Percentiles rank a stretch among this genome's conserved stretches.
These are phyloP conservation scores for Slavum lentiscoides DNA, from an alignment of 2,888 invertebrate species.

Conservation along the genomic window DNA sequence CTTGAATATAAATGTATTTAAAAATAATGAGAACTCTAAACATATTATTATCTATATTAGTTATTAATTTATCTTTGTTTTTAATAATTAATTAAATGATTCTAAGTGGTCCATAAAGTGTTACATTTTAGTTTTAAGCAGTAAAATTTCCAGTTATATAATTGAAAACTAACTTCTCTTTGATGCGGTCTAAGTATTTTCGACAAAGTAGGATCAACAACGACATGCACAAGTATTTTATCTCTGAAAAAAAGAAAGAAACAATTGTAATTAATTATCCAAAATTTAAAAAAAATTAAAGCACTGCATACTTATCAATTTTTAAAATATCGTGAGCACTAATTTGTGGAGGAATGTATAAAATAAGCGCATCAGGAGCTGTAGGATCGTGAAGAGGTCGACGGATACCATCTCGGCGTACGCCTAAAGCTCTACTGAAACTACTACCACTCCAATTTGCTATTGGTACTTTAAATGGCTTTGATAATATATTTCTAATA, in stretches of 20 bases:
- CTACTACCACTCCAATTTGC: slow-evolving; percentile 80
- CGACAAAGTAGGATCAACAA: slow-evolving; percentile 91
- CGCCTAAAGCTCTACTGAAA: slow-evolving; percentile 77
- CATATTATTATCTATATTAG: not conserved
- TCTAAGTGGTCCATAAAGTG: no score
- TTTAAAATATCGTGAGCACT: slow-evolving; percentile 87
- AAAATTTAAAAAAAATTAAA: not conserved
- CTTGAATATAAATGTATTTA: not conserved
- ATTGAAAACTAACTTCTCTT: slow-evolving; percentile 69
- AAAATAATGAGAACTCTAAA: not conserved
- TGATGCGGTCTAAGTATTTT: slow-evolving; percentile 95
- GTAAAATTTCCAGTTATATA: no score
- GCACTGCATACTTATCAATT: slow-evolving; percentile 66
- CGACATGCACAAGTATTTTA: slow-evolving; percentile 84
- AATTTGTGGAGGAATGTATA: slow-evolving; percentile 81
- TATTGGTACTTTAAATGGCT: slow-evolving; percentile 91
- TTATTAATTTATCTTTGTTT: not conserved
- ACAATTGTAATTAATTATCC: slow-evolving; percentile 24
- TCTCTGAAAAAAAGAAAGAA: slow-evolving; percentile 61
- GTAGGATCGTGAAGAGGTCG: slow-evolving; percentile 87
- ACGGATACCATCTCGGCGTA: slow-evolving; percentile 67
- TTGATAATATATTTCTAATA: slow-evolving; percentile 78
- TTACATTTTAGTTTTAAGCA: no score
- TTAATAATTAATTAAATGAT: not conserved
- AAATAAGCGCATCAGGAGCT: slow-evolving; percentile 86